Evolutionary conservation across 2,888 invertebrate genomes (phyloP), one percentile per base, ranked within the genome.

Genomic region (Meandrusa payeni): DNA sequence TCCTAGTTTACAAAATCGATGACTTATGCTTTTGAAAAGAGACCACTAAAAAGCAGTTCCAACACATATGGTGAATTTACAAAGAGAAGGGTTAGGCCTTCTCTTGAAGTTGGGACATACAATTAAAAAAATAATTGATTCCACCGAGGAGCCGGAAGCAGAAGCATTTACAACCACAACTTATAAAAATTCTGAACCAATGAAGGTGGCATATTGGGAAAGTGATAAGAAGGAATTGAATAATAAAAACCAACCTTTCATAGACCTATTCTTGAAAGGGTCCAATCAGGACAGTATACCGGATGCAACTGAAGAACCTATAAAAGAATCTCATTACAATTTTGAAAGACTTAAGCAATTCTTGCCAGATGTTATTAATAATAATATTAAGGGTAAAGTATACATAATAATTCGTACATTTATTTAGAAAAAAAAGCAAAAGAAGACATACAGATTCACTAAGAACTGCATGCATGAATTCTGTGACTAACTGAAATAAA

Each of bases 371-470:
- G 60, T 63, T 51, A 59, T 69, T 63, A 72, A 71, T 68, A 64
- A 69, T 57, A 61, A 76, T 53, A 43, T 64, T 57, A 59, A 70
- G 70, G 85, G 85, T 85, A 85, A 83, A 51, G 83, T 83, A 82
- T 79, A 58, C 52, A 55, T 60, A 50, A 59, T 50, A 51, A 42
- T 46, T 57, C 59, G 41, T 55, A 42, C 54, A 48, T 48, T 56
- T 42, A 54, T 51, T 48, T 49, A 60, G 46, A 55, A 44, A 48
- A 46, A 48, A n/a, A n/a, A n/a, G n/a, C n/a, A n/a, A n/a, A 17
- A 62, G 81, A 77, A 83, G 87, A 87, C 85, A 85, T 82, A 86
- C 86, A 85, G 86, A 85, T 81, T 73, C 68, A 63, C 61, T 67
- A 48, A 54, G 67, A 71, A 73, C 72, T 78, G 77, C 67, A 69